Conservation (phyloP, 2,113 vertebrate species). For the Sigmodon hispidus region DNA sequence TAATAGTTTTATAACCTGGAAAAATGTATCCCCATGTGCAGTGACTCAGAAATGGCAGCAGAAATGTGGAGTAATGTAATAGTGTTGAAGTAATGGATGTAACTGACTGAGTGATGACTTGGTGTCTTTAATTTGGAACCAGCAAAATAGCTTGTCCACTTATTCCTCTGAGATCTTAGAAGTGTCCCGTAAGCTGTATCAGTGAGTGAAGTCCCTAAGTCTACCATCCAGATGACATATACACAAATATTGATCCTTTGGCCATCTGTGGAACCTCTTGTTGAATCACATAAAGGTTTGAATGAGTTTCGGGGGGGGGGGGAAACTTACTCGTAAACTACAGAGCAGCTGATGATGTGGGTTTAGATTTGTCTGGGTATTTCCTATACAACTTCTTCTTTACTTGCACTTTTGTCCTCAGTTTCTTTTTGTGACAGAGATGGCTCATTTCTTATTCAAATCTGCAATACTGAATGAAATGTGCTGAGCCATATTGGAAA, state of each 20-base stretch:
- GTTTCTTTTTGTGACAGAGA: not conserved
- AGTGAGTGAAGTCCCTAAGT: not conserved
- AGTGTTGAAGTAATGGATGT: not conserved
- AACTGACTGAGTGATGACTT: not conserved
- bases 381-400: not conserved
- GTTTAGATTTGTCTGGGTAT: not conserved
- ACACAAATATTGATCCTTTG: not conserved
- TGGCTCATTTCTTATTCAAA: slow-evolving; percentile 2
- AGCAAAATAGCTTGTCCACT: not conserved
- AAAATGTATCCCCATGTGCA: not conserved
- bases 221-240: not conserved
- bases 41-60: not conserved
- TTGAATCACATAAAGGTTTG: slow-evolving; percentile 9
- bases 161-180: not conserved
- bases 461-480: not conserved
- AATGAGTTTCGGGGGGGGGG: not conserved
- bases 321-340: not conserved
- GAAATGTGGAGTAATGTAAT: not conserved
- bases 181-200: not conserved
- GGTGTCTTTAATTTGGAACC: not conserved
- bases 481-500: not conserved
- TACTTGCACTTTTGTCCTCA: not conserved
- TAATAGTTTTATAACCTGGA: not conserved
- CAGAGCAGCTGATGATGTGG: not conserved
- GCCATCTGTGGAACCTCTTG: not conserved